A percentile compares a stretch with the other conserved stretches of the same genome.
Evolutionary conservation across 1,140 invertebrate species (phyloP).

Genomic region (Bombus huntii): DNA sequence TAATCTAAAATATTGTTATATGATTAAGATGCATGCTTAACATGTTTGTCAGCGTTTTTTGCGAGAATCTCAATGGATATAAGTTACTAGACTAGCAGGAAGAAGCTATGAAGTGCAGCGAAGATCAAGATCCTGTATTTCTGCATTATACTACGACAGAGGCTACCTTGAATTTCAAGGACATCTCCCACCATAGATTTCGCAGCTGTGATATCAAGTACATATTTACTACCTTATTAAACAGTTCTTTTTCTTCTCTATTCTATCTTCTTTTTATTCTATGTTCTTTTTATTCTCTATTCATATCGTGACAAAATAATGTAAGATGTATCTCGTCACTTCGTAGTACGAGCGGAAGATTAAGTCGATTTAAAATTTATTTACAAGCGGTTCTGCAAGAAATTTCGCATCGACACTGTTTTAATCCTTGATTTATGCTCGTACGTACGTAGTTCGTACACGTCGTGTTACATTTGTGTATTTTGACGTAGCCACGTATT

Average conservation of each 20-base stretch:
- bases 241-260: neutral
- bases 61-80: neutral
- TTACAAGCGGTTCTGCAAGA: neutral
- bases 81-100: neutral
- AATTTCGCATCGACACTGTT: neutral
- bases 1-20: neutral
- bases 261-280: neutral
- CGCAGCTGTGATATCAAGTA: conserved; percentile 16
- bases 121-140: neutral
- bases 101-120: neutral
- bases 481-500: neutral
- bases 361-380: conserved; percentile 6
- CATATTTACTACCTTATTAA: conserved; percentile 1
- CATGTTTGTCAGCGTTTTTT: neutral
- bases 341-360: neutral
- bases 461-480: neutral
- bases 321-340: neutral
- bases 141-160: neutral
- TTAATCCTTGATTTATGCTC: conserved; percentile 34
- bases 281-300: too few relatives aligned
- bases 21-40: neutral
- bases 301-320: neutral
- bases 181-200: neutral
- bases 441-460: too few relatives aligned
- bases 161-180: neutral